Conservation (phyloP, 2,888 invertebrate species). For the Meghimatium bilineatum region DNA sequence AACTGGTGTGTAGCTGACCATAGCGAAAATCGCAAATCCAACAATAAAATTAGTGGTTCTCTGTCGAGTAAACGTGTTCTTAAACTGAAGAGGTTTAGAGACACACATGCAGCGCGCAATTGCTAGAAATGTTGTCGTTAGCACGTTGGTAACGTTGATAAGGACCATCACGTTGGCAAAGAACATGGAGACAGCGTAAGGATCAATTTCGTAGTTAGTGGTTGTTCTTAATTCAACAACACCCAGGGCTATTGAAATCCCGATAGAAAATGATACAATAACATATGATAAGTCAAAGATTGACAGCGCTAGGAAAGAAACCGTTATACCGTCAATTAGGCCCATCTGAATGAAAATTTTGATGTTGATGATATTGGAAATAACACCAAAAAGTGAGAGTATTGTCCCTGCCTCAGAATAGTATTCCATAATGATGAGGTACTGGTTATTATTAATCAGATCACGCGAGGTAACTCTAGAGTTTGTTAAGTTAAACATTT, state of each 20-base stretch:
- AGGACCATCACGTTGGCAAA: background rate
- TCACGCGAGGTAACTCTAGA: background rate
- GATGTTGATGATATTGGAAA: conserved; percentile 7
- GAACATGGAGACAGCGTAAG: background rate
- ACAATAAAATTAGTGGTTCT: background rate
- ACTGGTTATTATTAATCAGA: background rate
- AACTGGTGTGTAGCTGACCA: background rate
- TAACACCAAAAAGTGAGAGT: background rate
- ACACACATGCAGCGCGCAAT: conserved; percentile 15
- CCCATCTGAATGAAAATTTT: background rate
- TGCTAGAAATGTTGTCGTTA: conserved; percentile 23
- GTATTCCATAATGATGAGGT: background rate
- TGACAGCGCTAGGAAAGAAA: background rate
- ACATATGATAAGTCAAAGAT: background rate
- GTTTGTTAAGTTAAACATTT: too few species aligned
- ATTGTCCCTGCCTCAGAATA: background rate
- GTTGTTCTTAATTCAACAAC: background rate
- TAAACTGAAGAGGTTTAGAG: conserved; percentile 23
- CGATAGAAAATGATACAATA: background rate
- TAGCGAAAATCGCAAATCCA: background rate
- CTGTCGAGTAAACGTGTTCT: background rate
- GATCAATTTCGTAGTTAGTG: background rate
- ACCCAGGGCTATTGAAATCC: background rate
- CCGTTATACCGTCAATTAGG: background rate
- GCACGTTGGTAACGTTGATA: background rate